Percentiles rank a stretch among this genome's conserved stretches.
These are phyloP conservation scores for Lysiphlebus fabarum DNA, from an alignment of 1,140 invertebrate species.

Conservation along the genomic window DNA sequence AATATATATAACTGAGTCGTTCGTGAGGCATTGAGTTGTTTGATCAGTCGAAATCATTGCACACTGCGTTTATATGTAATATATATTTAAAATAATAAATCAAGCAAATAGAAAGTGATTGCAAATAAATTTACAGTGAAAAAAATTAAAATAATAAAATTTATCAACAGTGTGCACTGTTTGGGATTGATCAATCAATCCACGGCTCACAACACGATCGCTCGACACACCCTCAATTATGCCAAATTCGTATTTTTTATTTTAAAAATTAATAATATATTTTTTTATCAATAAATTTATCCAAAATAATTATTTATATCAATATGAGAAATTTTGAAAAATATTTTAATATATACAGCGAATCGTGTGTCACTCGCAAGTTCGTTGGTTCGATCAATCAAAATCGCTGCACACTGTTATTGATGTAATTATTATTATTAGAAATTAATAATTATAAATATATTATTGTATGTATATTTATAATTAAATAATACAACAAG, in stretches of 20 bases:
- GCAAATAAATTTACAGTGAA: too few species aligned
- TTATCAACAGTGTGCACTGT: slow-evolving; percentile 25
- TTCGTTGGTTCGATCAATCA: slow-evolving; percentile 27
- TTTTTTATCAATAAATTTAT: background rate
- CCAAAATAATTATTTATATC: slow-evolving; percentile 3
- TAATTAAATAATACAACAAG: slow-evolving; percentile 6
- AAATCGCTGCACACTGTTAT: slow-evolving; percentile 31
- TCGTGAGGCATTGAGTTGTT: slow-evolving; percentile 18
- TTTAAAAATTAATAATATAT: slow-evolving; percentile 2
- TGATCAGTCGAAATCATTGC: slow-evolving; percentile 26
- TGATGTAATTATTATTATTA: slow-evolving; percentile 16
- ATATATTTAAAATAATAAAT: too few species aligned
- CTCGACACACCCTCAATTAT: slow-evolving; percentile 10
- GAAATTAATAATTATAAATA: slow-evolving; percentile 8
- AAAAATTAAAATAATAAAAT: too few species aligned
- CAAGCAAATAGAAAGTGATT: too few species aligned
- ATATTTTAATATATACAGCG: slow-evolving; percentile 20
- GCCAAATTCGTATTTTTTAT: slow-evolving; percentile 1
- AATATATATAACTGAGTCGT: slow-evolving; percentile 1
- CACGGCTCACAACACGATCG: slow-evolving; percentile 24
- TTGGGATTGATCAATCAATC: slow-evolving; percentile 25
- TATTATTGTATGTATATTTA: slow-evolving; percentile 7
- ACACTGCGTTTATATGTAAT: slow-evolving; percentile 24
- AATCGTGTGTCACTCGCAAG: slow-evolving; percentile 26
- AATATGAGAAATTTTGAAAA: background rate